phyloP scores from a whole-genome alignment of 2,113 vertebrate species.

The Atlantisia rogersi region DNA sequence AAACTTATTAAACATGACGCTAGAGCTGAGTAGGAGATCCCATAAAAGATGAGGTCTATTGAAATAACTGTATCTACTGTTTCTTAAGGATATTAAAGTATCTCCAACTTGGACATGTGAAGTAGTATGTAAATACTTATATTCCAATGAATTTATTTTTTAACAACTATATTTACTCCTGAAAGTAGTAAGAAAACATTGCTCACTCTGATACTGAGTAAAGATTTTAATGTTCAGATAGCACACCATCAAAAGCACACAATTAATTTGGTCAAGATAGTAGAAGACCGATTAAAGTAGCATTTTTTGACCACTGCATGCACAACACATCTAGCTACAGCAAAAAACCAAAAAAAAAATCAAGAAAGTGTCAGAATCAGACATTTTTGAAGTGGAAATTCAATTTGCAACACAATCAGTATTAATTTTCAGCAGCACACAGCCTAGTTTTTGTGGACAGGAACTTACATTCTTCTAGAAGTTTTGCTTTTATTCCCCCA shows the following conservation, averaged over 20 bases:
- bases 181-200: conserved; percentile 21
- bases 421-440: conserved; percentile 57
- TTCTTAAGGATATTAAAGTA: neutral
- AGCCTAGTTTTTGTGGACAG: conserved; percentile 51
- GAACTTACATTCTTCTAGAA: conserved; percentile 97
- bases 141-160: neutral
- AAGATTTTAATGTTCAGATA: neutral
- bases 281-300: neutral
- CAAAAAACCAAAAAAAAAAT: conserved; percentile 32
- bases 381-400: conserved; percentile 55
- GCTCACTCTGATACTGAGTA: neutral
- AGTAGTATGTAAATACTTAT: neutral
- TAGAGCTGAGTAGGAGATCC: neutral
- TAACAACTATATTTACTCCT: conserved; percentile 41
- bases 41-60: neutral
- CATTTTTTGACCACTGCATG: conserved; percentile 68
- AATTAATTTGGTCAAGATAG: neutral
- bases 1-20: neutral
- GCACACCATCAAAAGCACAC: neutral
- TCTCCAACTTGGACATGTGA: neutral
- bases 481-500: conserved; percentile 88
- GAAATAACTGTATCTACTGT: neutral
- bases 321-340: conserved; percentile 61
- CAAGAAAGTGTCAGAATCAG: conserved; percentile 43
- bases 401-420: conserved; percentile 27